These are phyloP conservation scores for Ciconia maguari DNA, from an alignment of 2,113 vertebrate species.

Conservation along the genomic window DNA sequence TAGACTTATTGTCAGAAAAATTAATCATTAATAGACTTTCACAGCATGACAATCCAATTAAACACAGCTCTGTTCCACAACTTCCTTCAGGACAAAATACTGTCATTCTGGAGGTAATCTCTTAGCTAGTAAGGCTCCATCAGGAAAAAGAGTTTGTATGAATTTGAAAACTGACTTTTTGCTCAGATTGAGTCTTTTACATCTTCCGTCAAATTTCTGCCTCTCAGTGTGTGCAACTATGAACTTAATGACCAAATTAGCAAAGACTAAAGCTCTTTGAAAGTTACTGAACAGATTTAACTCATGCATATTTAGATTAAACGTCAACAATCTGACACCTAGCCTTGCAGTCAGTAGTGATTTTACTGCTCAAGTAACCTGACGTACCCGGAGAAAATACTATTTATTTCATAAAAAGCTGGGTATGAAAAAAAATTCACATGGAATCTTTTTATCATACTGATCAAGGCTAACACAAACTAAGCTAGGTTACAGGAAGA, in stretches of 20 bases:
- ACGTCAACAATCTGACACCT: not conserved
- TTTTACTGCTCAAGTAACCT: not conserved
- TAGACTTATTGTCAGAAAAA: not conserved
- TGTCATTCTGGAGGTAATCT: not conserved
- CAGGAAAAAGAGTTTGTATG: not conserved
- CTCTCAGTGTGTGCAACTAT: not conserved
- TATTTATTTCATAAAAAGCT: not conserved
- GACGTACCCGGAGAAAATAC: not conserved
- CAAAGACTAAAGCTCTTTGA: not conserved
- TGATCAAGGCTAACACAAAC: not conserved
- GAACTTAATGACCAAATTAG: not conserved
- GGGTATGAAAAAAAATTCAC: not conserved
- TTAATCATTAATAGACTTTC: not conserved
- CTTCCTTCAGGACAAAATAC: not conserved
- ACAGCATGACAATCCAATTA: not conserved
- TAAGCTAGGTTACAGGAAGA: not conserved
- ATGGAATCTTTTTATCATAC: not conserved
- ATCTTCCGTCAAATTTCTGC: not conserved
- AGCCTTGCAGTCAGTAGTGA: not conserved
- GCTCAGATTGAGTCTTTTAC: not conserved
- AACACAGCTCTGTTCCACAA: not conserved
- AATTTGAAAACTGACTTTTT: not conserved
- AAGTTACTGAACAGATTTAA: not conserved
- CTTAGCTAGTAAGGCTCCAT: not conserved
- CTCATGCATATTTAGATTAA: not conserved